Conservation (phyloP, 2,797 vertebrate species). For the Neosilurus mollespiculum region DNA sequence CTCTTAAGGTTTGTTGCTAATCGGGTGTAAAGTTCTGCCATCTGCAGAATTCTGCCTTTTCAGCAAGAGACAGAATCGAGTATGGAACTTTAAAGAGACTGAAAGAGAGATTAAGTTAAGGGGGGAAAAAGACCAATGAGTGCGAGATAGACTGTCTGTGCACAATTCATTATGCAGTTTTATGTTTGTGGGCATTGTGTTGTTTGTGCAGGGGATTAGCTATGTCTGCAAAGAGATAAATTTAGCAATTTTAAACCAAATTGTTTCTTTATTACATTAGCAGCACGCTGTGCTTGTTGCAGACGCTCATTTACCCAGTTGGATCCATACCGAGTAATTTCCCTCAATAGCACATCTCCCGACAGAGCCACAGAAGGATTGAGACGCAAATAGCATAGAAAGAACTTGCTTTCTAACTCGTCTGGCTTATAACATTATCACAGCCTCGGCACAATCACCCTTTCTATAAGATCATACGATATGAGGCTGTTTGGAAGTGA, state of each 20-base stretch:
- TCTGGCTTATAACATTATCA: neutral
- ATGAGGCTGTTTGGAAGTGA: neutral
- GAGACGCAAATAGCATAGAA: neutral
- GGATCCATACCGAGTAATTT: conserved; percentile 26
- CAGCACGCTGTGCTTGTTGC: neutral
- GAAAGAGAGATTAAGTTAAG: neutral
- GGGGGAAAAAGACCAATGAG: neutral
- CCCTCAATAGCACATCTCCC: conserved; percentile 30
- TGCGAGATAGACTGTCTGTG: neutral
- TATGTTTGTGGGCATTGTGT: neutral
- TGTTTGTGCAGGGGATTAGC: conserved; percentile 11
- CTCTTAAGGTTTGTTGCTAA: neutral
- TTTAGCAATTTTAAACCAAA: conserved; percentile 16
- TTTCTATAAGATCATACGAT: neutral
- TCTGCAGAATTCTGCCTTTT: neutral
- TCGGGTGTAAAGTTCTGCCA: neutral
- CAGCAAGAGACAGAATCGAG: neutral
- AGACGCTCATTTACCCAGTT: conserved; percentile 12
- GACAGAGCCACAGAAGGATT: conserved; percentile 1
- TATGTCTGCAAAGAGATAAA: conserved; percentile 14
- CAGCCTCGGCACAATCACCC: neutral
- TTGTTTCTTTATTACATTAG: conserved; percentile 39
- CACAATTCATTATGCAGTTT: neutral
- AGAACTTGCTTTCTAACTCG: neutral
- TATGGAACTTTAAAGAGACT: neutral